A percentile compares a stretch with the other conserved stretches of the same genome.
Evolutionary conservation across 2,113 vertebrate genomes (phyloP).

Genomic region (Cavia porcellus): DNA sequence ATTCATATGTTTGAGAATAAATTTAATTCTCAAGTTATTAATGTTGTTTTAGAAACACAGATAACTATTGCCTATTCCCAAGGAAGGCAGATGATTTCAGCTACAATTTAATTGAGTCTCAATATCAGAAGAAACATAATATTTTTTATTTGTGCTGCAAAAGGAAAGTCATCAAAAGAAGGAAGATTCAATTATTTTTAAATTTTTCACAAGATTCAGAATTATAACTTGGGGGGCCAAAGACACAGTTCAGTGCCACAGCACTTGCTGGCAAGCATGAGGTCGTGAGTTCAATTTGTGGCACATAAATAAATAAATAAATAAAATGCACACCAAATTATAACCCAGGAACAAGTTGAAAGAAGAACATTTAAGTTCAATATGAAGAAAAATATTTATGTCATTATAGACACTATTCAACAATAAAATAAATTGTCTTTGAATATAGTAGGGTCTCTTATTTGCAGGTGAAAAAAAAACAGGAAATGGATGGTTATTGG

Average conservation of each 20-base stretch:
- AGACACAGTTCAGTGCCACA: no score
- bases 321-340: not conserved
- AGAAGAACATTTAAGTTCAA: not conserved
- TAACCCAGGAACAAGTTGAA: not conserved
- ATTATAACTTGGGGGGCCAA: not conserved
- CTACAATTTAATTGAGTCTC: not conserved
- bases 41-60: not conserved
- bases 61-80: not conserved
- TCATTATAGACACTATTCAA: not conserved
- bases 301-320: no score
- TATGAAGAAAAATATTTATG: not conserved
- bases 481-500: not conserved
- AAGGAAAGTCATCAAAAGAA: not conserved
- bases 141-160: not conserved
- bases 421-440: not conserved
- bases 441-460: not conserved
- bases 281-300: no score
- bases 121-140: not conserved
- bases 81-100: not conserved
- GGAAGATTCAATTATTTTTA: not conserved
- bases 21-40: slow-evolving; percentile 34
- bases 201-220: not conserved
- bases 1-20: not conserved
- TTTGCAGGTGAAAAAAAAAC: not conserved
- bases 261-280: no score